Evolutionary conservation across 2,797 vertebrate species (phyloP).

Genomic region (Danio kyathit): DNA sequence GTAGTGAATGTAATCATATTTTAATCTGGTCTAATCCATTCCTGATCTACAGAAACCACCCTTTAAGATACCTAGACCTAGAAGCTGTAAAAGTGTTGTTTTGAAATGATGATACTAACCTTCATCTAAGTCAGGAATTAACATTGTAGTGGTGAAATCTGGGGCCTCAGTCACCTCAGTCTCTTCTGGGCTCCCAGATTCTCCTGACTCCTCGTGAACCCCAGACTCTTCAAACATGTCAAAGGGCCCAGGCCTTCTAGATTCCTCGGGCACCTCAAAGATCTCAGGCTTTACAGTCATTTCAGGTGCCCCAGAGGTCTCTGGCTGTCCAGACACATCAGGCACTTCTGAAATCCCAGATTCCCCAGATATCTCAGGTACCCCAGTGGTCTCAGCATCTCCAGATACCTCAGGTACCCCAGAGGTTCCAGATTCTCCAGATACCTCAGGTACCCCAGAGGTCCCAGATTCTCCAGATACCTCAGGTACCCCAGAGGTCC

Average conservation of each 20-base stretch:
- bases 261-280: background rate
- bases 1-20: background rate
- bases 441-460: background rate
- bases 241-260: background rate
- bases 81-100: background rate
- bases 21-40: background rate
- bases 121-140: slow-evolving; percentile 69
- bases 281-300: slow-evolving; percentile 41
- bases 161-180: slow-evolving; percentile 43
- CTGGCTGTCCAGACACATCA: slow-evolving; percentile 62
- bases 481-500: no score
- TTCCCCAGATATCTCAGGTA: background rate
- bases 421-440: background rate
- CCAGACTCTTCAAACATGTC: slow-evolving; percentile 56
- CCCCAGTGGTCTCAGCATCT: background rate
- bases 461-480: background rate
- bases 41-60: background rate
- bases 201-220: background rate
- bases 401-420: background rate
- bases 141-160: slow-evolving; percentile 58
- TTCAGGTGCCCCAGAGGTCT: slow-evolving; percentile 60
- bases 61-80: background rate
- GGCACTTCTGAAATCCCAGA: slow-evolving; percentile 25
- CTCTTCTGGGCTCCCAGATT: slow-evolving; percentile 3
- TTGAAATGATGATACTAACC: slow-evolving; percentile 76